phyloP scores from a whole-genome alignment of 37 sponge, comb jelly and placozoan genomes.

The Oopsacas minuta region DNA sequence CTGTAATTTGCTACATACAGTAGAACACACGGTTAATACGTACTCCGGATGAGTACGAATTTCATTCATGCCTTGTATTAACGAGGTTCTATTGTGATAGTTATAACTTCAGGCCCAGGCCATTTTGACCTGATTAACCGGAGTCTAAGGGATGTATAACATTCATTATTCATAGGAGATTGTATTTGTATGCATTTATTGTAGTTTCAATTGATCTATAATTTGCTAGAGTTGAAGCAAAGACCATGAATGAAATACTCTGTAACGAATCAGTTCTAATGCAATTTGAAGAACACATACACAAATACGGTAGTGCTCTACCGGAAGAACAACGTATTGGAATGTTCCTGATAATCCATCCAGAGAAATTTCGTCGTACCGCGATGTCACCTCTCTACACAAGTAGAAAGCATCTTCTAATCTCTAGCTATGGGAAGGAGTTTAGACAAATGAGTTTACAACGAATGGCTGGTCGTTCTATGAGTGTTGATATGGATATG shows the following conservation, averaged over 20 bases:
- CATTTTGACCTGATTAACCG: no score
- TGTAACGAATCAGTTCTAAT: background rate
- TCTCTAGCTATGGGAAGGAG: background rate
- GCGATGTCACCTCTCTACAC: constrained; percentile 11
- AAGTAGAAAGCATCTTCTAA: background rate
- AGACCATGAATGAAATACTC: background rate
- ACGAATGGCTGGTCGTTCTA: background rate
- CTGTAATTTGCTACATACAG: no score
- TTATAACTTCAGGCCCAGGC: no score
- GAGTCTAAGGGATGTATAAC: no score
- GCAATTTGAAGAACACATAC: background rate
- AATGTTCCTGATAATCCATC: background rate
- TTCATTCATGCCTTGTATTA: no score
- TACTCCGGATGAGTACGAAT: no score
- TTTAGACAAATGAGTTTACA: constrained; percentile 2
- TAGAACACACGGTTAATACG: no score
- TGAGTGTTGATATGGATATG: background rate
- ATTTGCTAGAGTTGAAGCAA: background rate
- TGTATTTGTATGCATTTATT: no score
- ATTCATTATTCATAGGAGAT: no score
- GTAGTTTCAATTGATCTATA: no score
- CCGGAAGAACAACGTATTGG: background rate
- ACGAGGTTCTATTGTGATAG: no score
- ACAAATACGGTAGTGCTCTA: background rate
- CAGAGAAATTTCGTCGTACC: background rate